Evolutionary conservation across 1,140 invertebrate species (phyloP), one percentile per base, ranked within the genome.

Genomic region (Ctenoplectra terminalis): DNA sequence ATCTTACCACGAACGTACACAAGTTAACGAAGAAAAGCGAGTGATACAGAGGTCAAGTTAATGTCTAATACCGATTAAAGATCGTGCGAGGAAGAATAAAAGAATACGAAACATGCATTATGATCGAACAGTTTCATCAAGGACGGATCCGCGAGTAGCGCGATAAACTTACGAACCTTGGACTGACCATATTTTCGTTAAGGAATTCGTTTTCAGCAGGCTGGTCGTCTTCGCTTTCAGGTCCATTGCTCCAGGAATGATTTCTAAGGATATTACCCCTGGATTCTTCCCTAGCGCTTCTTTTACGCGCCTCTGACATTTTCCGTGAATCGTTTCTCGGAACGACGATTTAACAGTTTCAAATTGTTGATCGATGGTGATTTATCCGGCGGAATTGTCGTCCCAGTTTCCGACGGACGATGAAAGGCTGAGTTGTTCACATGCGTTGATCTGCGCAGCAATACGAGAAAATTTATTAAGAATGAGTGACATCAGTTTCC

Each of bases 181-280:
- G 69, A 40, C 80, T 61, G 54, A 29, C 26, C 8, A 15, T 40
- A 43, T 72, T 80, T 48, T 78, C 77, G 50, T 67, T 66, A 5
- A 90, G 67, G 43, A 86, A 72, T 29, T 73, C 64, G 48, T 82
- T 82, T 43, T 90, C 89, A 17, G 29, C 79, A 23, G 58, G 20
- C 0, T 78, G 67, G 1, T 88, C 85, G 11, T 88, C 87, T 0
- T 78, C 83, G 61, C 81, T 85, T 2, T 90, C 88, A 0, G 74
- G 71, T n/a, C 50, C 84, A n/a, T 88, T 78, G 23, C 88, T 90
- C 89, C 89, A 90, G 8, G 74, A 86, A 58, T 86, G 66, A 20
- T 84, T 75, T 2, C 50, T 72, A 1, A 90, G 40, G 34, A 66
- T 73, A 50, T 89, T 90, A 9, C 88, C 88, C 13, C 61, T 63